Base-by-base conservation (phyloP, 2,113 vertebrate species). In the Nannobrachium achirus region DNA sequence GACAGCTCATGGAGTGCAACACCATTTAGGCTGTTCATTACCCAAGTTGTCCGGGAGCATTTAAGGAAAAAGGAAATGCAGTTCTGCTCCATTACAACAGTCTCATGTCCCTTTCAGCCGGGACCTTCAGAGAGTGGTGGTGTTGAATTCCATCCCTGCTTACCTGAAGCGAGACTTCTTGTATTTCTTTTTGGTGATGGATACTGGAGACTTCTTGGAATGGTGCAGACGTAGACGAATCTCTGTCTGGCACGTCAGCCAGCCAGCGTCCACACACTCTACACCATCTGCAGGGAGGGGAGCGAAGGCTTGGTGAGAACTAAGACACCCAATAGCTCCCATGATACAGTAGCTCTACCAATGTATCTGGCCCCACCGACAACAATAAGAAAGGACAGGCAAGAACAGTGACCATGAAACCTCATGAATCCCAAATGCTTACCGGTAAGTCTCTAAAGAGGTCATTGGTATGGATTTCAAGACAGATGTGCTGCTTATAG, bases 121-220 rank as follows among this genome's bases (percentile, higher is more conserved):
- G 6, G 46, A 63, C 71, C 73, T 81, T 79, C 75, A 38, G 56
- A 9, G 38, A 15, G 10, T 0, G 7, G 25, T 33, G 44, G 66
- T 73, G 64, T 80, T 61, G 1, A 52, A 72, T 60, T 81, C 10
- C 3, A 19, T 13, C 48, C 10, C 48, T 8, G 6, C 11, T 14
- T 92, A 99, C 98, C 98, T 98, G 93, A 99, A 99, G 82, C 96
- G 93, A 41, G 98, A 99, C 66, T 95, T 98, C 92, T 99, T 98
- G 82, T 93, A 98, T 87, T 98, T 96, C 86, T 96, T 99, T 93
- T 99, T 99, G 1, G 95, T 95, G 76, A 99, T 98, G 18, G 95
- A 94, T 53, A 99, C 95, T 11, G 98, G 95, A 48, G 93, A 78
- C 82, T 90, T 95, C 85, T 96, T 93, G 59, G 96, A 98, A 89